A percentile compares a stretch with the other conserved stretches of the same genome.
Evolutionary conservation across 2,888 invertebrate species (phyloP).

Genomic region (Hemicrepidius hirtus): DNA sequence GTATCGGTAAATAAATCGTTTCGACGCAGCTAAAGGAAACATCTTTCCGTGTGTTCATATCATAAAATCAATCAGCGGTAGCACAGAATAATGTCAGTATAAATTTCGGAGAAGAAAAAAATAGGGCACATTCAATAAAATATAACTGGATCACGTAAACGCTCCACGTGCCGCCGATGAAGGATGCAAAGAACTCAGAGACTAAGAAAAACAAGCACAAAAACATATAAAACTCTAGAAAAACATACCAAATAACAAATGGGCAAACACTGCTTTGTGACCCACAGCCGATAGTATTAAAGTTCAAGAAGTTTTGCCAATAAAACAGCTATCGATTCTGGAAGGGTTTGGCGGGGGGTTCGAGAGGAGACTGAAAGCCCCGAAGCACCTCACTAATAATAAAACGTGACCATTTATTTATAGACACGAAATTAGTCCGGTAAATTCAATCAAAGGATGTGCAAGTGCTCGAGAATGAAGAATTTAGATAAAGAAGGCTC

Average conservation of each 20-base stretch:
- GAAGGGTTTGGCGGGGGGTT: constrained; percentile 21
- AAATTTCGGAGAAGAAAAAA: constrained; percentile 36
- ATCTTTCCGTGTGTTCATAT: constrained; percentile 17
- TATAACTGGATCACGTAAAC: constrained; percentile 56
- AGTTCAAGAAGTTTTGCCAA: constrained; percentile 61
- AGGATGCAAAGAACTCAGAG: constrained; percentile 59
- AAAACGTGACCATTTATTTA: constrained; percentile 45
- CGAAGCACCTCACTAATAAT: constrained; percentile 39
- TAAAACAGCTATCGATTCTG: constrained; percentile 58
- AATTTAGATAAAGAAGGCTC: constrained; percentile 45
- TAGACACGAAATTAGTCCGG: constrained; percentile 34
- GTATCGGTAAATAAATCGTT: constrained; percentile 12
- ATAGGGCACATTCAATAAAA: constrained; percentile 40
- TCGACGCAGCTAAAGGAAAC: constrained; percentile 4
- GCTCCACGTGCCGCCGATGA: constrained; percentile 59
- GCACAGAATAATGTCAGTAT: constrained; percentile 25
- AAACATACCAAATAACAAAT: constrained; percentile 59
- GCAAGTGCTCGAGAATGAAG: constrained; percentile 44
- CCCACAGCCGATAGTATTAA: constrained; percentile 59
- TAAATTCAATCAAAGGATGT: constrained; percentile 46
- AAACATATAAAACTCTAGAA: constrained; percentile 58
- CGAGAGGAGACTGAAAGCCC: constrained; percentile 22
- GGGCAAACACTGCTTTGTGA: constrained; percentile 60
- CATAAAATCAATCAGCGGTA: constrained; percentile 34
- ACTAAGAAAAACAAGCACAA: constrained; percentile 59